Evolutionary conservation across 1,140 invertebrate species (phyloP).

Genomic region (Drepana arcuata): DNA sequence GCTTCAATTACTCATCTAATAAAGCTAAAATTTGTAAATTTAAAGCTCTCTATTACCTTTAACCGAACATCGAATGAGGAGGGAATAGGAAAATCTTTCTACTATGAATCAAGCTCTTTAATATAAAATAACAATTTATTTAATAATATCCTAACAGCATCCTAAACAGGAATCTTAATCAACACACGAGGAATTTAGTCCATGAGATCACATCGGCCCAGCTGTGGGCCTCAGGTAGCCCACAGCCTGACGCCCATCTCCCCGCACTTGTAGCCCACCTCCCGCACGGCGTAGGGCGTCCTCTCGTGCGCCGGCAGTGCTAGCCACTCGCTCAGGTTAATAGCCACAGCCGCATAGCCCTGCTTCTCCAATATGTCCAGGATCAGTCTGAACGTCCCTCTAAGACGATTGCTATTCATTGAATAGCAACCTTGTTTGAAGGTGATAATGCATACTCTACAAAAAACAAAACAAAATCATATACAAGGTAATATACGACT

Average conservation of each 20-base stretch:
- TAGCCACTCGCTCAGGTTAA: conserved; percentile 45
- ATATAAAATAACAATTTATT: too few relatives aligned
- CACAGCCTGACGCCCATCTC: conserved; percentile 50
- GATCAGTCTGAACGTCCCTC: conserved; percentile 44
- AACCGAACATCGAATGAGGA: too few relatives aligned
- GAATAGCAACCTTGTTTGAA: conserved; percentile 59
- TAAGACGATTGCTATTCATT: conserved; percentile 57
- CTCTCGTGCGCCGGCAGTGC: conserved; percentile 39
- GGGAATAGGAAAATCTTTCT: too few relatives aligned
- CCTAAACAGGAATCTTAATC: too few relatives aligned
- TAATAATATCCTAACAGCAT: too few relatives aligned
- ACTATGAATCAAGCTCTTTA: too few relatives aligned
- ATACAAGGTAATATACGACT: too few relatives aligned
- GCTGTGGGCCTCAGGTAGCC: conserved; percentile 40
- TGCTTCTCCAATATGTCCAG: conserved; percentile 46
- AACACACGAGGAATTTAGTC: too few relatives aligned
- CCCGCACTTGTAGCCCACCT: conserved; percentile 48
- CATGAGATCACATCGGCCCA: too few relatives aligned
- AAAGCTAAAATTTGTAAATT: too few relatives aligned
- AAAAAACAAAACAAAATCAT: conserved; percentile 15
- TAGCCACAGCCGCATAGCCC: conserved; percentile 32
- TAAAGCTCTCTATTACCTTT: too few relatives aligned
- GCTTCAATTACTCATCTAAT: too few relatives aligned
- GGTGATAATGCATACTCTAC: conserved; percentile 50
- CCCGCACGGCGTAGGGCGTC: conserved; percentile 45